Evolutionary conservation across 2,113 vertebrate genomes (phyloP).

Genomic region (Malurus alboscapulatus): DNA sequence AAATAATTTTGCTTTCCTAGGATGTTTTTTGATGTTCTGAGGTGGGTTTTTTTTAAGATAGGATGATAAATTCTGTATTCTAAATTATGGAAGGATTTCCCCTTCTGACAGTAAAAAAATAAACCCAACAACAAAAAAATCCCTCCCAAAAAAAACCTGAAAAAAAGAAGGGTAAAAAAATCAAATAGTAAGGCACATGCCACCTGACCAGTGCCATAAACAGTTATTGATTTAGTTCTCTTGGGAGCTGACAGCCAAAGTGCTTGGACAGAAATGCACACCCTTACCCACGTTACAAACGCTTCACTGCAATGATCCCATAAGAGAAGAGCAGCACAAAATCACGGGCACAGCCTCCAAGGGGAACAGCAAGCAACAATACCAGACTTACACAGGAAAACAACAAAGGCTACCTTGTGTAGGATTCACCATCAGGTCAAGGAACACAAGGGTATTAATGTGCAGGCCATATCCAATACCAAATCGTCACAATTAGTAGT

Average conservation of each 20-base stretch:
- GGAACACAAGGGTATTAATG: neutral
- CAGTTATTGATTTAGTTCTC: neutral
- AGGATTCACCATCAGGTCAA: neutral
- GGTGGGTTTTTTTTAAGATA: neutral
- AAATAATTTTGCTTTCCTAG: neutral
- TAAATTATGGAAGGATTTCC: neutral
- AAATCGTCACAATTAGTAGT: fast-evolving
- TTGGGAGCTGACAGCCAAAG: neutral
- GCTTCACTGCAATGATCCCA: neutral
- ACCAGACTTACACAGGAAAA: neutral
- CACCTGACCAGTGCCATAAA: neutral
- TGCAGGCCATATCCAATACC: neutral
- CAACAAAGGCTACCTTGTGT: neutral
- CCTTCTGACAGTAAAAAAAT: neutral
- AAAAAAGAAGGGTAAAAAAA: neutral
- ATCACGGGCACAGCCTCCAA: fast-evolving
- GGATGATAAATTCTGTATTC: neutral
- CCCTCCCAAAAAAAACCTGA: neutral
- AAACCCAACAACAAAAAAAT: fast-evolving
- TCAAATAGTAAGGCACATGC: neutral
- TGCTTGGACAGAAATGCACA: neutral
- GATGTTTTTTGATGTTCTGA: neutral
- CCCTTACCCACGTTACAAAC: neutral
- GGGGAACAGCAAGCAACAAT: neutral
- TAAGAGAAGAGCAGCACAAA: neutral